Evolutionary conservation across 2,888 invertebrate species (phyloP), one percentile per base, ranked within the genome.

Genomic region (Hypomecis atomaria): DNA sequence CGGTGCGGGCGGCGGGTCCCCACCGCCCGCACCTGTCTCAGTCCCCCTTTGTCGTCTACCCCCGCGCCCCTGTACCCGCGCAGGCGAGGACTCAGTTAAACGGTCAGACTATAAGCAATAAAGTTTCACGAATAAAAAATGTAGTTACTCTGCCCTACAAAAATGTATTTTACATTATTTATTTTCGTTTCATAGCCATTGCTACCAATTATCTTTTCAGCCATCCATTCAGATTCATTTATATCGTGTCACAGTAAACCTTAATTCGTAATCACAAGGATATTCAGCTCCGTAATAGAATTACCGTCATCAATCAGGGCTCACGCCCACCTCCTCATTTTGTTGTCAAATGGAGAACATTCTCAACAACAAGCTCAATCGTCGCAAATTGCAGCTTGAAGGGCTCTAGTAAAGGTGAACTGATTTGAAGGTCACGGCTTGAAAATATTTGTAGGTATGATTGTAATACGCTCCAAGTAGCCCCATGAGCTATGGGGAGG

Each of bases 221-320:
- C 11, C n/a, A 7, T 36, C 11, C 1, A 37, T 13, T 38, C 6
- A 38, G 13, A 13, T 38, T 23, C 50, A 50, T 38, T 37, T 13
- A 38, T 13, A 50, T 38, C n/a, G 6, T 37, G 9, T 55, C 37
- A 13, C 9, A 38, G 40, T 3, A 42, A 69, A 37, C 66, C 60
- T 63, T 69, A 56, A 59, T 38, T 47, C 11, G 10, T 55, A 52
- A 55, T 23, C 36, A 57, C 34, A 43, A 49, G 37, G 58, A 52
- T 65, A 77, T 77, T 74, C 74, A 45, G 57, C 60, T 62, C 65
- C 63, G 57, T 67, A 73, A 79, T 78, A 76, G 73, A 77, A 77
- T 77, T 55, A 66, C 53, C 67, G 63, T 76, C 75, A 78, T 82
- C 79, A 78, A 79, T 83, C 82, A 82, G 67, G 59, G 54, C 66